Evolutionary conservation across 2,797 vertebrate species (phyloP), one percentile per base, ranked within the genome.

Genomic region (Acomys russatus): DNA sequence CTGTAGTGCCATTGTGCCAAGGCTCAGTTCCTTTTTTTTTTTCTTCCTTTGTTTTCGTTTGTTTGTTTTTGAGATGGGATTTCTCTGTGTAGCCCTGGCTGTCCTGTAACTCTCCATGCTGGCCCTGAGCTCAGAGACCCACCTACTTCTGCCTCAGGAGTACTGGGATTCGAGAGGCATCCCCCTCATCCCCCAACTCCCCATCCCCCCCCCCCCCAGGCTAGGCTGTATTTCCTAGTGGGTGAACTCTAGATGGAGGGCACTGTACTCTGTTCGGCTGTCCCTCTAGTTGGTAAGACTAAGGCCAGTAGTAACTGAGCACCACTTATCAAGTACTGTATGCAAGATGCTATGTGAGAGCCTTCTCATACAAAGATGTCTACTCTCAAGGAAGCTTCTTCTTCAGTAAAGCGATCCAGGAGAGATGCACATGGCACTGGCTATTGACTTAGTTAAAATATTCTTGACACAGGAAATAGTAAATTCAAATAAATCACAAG

Each of bases 401-500:
- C 33, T 96, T 54, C 2, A 70, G 25, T 7, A 33, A 9, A 93
- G n/a, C 44, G 71, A 63, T 85, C 79, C 35, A 70, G 88, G 79
- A 90, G n/a, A 2, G 5, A 35, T 49, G 63, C 92, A 61, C 7
- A 4, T 63, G 33, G 71, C 71, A 90, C 9, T 70, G 9, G 30
- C 6, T 23, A 12, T 64, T 64, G 64, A 49, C 38, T 87, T 51
- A 85, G 66, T 93, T 94, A 28, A 83, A 88, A 76, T 8, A 74
- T 80, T 96, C 78, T 10, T 71, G 73, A 54, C 10, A 74, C 10
- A 44, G 23, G 28, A 20, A 85, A 54, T 6, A 33, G 54, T 35
- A 54, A 82, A 68, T 97, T 94, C 61, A 78, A 88, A 70, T 92
- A 63, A 94, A 91, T 88, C 7, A 77, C 49, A 93, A 44, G 6